Base-by-base conservation (phyloP, 2,888 invertebrate species). In the Pilophorus perplexus region DNA sequence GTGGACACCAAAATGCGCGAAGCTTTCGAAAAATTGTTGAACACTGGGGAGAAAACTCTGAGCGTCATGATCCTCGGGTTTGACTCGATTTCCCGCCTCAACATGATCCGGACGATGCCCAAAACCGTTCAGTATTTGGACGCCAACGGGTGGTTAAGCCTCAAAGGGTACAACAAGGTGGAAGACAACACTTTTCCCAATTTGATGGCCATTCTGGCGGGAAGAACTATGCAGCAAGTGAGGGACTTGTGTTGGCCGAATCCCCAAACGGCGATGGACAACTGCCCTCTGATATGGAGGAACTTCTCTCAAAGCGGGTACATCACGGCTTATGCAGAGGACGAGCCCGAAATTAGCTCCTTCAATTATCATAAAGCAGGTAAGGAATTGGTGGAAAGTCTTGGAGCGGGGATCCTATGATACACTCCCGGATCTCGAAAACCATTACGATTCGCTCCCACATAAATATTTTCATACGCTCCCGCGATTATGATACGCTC, bases 131-230 rank as follows among this genome's bases (percentile, higher is more conserved):
- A 81, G 14, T 86, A 85, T 75, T 79, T 94, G 33, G 78, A 83
- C 48, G 81, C 84, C 18, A 84, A 85, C 66, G 84, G 82, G 66
- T 90, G 89, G 83, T 78, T 88, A 44, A 85, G 85, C 68, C 80
- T 88, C 75, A 82, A 85, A 71, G 93, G 89, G 1, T 92, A 90
- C 76, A 82, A 82, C 71, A 83, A 90, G 83, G 83, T 90, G 69
- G 91, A 85, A 5, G 93, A 93, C 74, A 94, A 94, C 74, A 94
- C 93, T 0, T 91, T 89, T 74, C 92, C 94, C 0, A 96, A 95
- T 77, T 77, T 95, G 55, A 87, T 93, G 83, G 90, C 93, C 0
- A 81, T 89, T 46, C 79, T 90, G 12, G 85, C 88, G 0, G 94
- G 93, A 1, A 80, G 82, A 70, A 83, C 66, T 16, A 52, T 70